Evolutionary conservation across 1,140 invertebrate genomes (phyloP), one percentile per base, ranked within the genome.

Genomic region (Physella acuta): DNA sequence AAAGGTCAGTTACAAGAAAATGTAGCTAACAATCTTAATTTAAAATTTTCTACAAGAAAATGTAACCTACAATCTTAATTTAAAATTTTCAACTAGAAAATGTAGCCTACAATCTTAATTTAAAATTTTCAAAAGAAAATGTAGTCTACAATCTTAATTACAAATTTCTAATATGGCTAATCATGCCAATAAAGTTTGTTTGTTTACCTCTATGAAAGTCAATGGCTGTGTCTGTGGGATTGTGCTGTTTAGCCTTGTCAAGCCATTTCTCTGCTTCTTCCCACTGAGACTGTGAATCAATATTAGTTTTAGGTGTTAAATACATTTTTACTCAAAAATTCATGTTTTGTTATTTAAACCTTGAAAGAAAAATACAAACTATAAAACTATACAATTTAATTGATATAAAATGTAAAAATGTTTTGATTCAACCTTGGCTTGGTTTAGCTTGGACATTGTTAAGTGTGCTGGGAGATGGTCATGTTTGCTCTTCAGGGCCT

Each of bases 211-310:
- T 94, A 85, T 94, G 92, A 82, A 93, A 90, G 82, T 92, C 90
- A 24, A 93, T 92, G 71, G 89, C 90, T 0, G 92, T 89, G 81
- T 96, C 93, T 55, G 90, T 87, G 2, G 94, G 93, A 49, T 93
- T 92, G 70, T 97, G 85, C 71, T 88, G 87, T 71, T 93, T 87
- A 1, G 94, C 94, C 79, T 91, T 91, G 77, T 92, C 87, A 81
- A 95, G 95, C 92, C 93, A 94, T 79, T 90, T 88, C 83, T 96
- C 94, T 2, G 94, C 94, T 85, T 95, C 93, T 44, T 88, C 81
- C 52, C 90, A 84, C 72, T 93, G 88, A 77, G 92, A 93, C 78
- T 92, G 89, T 55, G 24, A 30, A 24, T 14, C 8, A 30, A 55
- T 14, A 55, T 20, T 14, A 55, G 24, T 8, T 24, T 55, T 24